These are phyloP conservation scores for Brachionus manjavacas DNA, from an alignment of 1,140 invertebrate genomes.

Conservation along the genomic window DNA sequence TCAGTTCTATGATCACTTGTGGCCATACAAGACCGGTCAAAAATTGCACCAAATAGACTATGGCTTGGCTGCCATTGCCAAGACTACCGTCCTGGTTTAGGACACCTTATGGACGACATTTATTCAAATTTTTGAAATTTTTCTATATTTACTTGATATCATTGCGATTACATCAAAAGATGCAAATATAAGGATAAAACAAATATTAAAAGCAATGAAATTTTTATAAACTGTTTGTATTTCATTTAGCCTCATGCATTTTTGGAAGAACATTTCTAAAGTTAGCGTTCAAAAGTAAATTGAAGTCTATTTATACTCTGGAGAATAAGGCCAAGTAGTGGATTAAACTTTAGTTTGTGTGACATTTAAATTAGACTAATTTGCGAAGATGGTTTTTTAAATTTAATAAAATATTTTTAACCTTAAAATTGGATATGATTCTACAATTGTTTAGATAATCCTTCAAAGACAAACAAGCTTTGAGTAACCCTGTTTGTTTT, in stretches of 20 bases:
- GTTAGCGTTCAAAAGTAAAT: not conserved
- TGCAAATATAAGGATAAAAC: conserved; percentile 32
- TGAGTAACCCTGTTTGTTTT: not conserved
- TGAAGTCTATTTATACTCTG: not conserved
- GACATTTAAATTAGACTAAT: not conserved
- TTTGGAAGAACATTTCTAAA: not conserved
- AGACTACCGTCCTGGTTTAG: conserved; percentile 35
- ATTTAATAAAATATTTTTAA: not conserved
- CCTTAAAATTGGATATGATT: not conserved
- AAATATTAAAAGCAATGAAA: conserved; percentile 30
- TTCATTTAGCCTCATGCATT: not conserved
- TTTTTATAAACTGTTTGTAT: conserved; percentile 33
- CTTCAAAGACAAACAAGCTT: not conserved
- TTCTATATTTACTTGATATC: conserved; percentile 26
- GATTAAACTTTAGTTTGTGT: not conserved
- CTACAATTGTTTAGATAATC: not conserved
- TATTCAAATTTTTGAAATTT: not conserved
- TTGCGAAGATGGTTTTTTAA: not conserved
- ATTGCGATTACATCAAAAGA: conserved; percentile 32
- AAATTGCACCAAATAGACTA: not conserved
- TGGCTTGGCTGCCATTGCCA: conserved; percentile 7
- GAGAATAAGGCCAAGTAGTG: not conserved
- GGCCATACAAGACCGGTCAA: not conserved
- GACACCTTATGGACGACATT: not conserved
- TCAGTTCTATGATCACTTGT: conserved; percentile 23